Percentiles rank a stretch among this genome's conserved stretches.
phyloP scores from a whole-genome alignment of 2,797 vertebrate genomes.

The Lagodon rhomboides region DNA sequence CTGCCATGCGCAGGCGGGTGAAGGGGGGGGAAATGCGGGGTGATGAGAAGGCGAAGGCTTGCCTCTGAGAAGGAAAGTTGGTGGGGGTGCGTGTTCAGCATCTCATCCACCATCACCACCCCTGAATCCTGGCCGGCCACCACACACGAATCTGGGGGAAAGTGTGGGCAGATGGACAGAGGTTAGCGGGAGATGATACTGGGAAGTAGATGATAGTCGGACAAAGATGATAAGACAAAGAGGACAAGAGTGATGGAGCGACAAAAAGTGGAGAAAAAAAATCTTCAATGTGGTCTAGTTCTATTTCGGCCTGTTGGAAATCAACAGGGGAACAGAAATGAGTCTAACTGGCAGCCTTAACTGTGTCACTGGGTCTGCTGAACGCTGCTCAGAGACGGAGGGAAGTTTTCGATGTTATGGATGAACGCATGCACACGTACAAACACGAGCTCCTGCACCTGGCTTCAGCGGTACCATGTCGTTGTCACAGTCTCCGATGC shows the following conservation, averaged over 20 bases:
- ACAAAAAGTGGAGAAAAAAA: not conserved
- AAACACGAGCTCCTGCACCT: slow-evolving; percentile 71
- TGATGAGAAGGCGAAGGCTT: slow-evolving; percentile 83
- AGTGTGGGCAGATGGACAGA: not conserved
- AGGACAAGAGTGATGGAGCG: slow-evolving; percentile 1
- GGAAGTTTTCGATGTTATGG: slow-evolving; percentile 20
- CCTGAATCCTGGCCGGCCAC: slow-evolving; percentile 79
- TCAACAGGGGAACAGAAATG: slow-evolving; percentile 39
- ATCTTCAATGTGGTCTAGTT: slow-evolving; percentile 38
- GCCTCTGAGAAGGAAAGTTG: slow-evolving; percentile 88
- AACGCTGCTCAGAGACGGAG: slow-evolving; percentile 11
- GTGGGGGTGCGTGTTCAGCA: slow-evolving; percentile 80
- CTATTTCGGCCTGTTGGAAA: slow-evolving; percentile 55
- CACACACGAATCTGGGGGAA: slow-evolving; percentile 72
- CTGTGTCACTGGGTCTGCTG: slow-evolving; percentile 60
- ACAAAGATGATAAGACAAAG: not conserved
- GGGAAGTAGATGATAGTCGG: not conserved
- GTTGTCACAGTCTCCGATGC: slow-evolving; percentile 79
- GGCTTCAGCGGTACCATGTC: slow-evolving; percentile 86
- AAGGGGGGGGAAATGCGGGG: slow-evolving; percentile 74
- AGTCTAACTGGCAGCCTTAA: slow-evolving; percentile 54
- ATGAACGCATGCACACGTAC: slow-evolving; percentile 18
- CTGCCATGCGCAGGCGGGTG: slow-evolving; percentile 82
- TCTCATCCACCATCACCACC: slow-evolving; percentile 87
- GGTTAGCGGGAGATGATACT: not conserved